These are phyloP conservation scores for Hemaris fuciformis DNA, from an alignment of 2,888 invertebrate genomes.

Conservation along the genomic window DNA sequence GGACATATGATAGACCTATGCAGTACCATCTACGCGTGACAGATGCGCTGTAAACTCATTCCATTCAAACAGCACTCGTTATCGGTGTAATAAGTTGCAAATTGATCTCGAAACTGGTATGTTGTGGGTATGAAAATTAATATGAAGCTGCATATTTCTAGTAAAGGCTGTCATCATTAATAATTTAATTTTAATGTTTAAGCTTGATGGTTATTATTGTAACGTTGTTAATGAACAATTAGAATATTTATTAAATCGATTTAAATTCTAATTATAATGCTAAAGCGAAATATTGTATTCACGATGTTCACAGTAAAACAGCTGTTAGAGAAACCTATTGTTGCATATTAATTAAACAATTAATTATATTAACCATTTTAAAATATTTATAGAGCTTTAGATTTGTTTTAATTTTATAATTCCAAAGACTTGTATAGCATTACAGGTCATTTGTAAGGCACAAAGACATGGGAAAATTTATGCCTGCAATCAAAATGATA, in stretches of 20 bases:
- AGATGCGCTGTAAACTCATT: not conserved
- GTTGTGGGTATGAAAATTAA: too few relatives aligned
- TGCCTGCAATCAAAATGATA: not conserved
- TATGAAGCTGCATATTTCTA: too few relatives aligned
- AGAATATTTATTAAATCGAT: too few relatives aligned
- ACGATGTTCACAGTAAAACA: not conserved
- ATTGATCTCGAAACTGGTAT: not conserved
- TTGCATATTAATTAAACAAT: not conserved
- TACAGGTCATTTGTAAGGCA: not conserved
- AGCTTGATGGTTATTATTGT: too few relatives aligned
- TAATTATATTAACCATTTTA: too few relatives aligned
- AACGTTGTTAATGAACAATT: too few relatives aligned
- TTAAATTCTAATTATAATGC: not conserved
- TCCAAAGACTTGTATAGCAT: too few relatives aligned
- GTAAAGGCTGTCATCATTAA: too few relatives aligned
- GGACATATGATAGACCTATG: constrained; percentile 32
- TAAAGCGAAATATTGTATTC: not conserved
- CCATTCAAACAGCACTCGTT: not conserved
- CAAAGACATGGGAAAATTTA: not conserved
- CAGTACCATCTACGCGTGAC: not conserved
- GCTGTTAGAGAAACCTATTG: not conserved
- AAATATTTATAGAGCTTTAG: too few relatives aligned
- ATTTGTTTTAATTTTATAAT: too few relatives aligned
- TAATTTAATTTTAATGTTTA: too few relatives aligned
- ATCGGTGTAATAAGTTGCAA: not conserved